These are phyloP conservation scores for Probaryconus sp. DNA, from an alignment of 1,140 invertebrate genomes.

Conservation along the genomic window DNA sequence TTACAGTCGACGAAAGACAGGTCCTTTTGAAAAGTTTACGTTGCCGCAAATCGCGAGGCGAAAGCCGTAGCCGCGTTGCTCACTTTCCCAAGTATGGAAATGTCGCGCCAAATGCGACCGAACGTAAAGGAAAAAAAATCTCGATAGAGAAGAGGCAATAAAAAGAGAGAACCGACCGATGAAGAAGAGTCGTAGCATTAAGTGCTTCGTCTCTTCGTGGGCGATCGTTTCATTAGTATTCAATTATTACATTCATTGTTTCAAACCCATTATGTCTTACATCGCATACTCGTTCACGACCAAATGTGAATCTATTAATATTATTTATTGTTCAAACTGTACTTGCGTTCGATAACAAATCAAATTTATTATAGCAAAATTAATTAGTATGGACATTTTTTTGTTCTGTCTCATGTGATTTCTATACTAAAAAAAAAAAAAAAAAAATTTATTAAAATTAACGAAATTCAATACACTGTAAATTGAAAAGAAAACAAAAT, in stretches of 20 bases:
- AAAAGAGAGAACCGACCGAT: slow-evolving; percentile 12
- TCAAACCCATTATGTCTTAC: too few relatives aligned
- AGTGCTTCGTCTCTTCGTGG: slow-evolving; percentile 17
- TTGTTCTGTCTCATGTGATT: too few relatives aligned
- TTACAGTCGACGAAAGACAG: slow-evolving; percentile 40
- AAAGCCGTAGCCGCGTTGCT: slow-evolving; percentile 41
- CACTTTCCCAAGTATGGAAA: slow-evolving; percentile 59
- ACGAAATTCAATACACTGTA: too few relatives aligned
- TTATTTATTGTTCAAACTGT: too few relatives aligned
- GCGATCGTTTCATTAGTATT: not conserved
- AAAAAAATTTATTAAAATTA: too few relatives aligned
- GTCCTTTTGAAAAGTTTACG: slow-evolving; percentile 39
- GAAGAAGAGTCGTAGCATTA: slow-evolving; percentile 1
- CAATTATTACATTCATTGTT: slow-evolving; percentile 4
- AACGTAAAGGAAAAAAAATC: slow-evolving; percentile 34
- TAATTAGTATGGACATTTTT: too few relatives aligned
- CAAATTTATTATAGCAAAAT: too few relatives aligned
- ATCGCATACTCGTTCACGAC: too few relatives aligned
- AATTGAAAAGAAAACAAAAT: too few relatives aligned
- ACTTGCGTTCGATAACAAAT: too few relatives aligned
- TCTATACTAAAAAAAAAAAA: too few relatives aligned
- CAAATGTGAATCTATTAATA: too few relatives aligned
- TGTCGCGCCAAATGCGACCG: slow-evolving; percentile 31
- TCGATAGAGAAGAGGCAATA: slow-evolving; percentile 43
- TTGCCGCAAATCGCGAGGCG: slow-evolving; percentile 36